phyloP scores from a whole-genome alignment of 2,113 vertebrate genomes.

The Dasyprocta punctata region DNA sequence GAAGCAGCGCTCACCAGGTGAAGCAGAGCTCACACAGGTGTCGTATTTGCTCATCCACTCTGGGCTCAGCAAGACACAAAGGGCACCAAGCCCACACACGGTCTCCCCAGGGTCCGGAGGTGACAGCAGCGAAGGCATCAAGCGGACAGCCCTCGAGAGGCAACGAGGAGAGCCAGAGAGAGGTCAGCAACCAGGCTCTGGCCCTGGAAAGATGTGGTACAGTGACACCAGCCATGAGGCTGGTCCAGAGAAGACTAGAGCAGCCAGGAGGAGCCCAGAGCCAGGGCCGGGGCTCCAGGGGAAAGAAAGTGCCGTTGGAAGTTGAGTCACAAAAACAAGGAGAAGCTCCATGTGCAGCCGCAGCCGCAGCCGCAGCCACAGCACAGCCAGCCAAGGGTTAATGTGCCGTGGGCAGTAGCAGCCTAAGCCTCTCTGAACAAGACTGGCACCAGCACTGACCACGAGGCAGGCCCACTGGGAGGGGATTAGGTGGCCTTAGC shows the following conservation, averaged over 20 bases:
- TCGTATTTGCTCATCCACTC: neutral
- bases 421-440: neutral
- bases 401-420: neutral
- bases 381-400: neutral
- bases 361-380: neutral
- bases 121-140: neutral
- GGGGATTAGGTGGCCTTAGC: neutral
- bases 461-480: neutral
- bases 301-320: neutral
- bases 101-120: neutral
- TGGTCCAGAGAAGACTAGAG: neutral
- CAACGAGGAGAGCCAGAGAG: neutral
- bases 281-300: neutral
- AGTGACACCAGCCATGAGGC: neutral
- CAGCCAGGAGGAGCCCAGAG: neutral
- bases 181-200: neutral
- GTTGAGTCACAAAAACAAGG: constrained; percentile 22
- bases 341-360: neutral
- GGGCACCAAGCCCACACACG: neutral
- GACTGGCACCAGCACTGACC: neutral
- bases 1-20: constrained; percentile 4
- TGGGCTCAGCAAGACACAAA: neutral
- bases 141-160: neutral
- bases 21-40: no score
- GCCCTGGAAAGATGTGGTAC: neutral